Base-by-base conservation (phyloP, 2,113 vertebrate genomes). In the Alligator mississippiensis region DNA sequence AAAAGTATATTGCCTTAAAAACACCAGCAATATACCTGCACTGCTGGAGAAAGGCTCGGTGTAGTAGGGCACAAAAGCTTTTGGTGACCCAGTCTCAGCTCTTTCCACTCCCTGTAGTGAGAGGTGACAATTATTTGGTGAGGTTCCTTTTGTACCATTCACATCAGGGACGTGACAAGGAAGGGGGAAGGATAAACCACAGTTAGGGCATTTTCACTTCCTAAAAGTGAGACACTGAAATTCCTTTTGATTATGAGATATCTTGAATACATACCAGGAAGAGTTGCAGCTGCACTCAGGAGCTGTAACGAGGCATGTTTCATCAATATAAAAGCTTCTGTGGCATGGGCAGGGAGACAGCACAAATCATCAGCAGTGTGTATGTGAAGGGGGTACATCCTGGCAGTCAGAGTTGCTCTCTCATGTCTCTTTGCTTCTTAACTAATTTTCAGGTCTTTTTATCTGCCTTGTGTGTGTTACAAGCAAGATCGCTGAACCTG, bases 181-280 rank as follows among this genome's bases (percentile, higher is more conserved):
- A 14, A 1, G 16, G 38, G 17, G 18, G 58, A 68, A 10, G 0
- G 14, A 5, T 3, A 12, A 4, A 13, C 16, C 62, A 88, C 30
- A n/a, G 77, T 70, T 2, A 17, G 11, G 57, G 19, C 9, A 84
- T 96, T 96, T 96, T 97, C 96, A 92, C 89, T 97, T 97, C 94
- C 95, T 89, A 64, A 87, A 89, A 87, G 3, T 58, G n/a, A 63
- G 62, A 85, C 62, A 79, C 28, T 85, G n/a, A 90, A 95, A 96
- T 94, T 94, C 89, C 91, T 79, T 84, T 3, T 0, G 54, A 70
- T 95, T 96, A 96, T 93, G 89, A 97, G 95, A 94, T 80, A 77
- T 80, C 59, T 76, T 78, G 84, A 93, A 95, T 93, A n/a, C 8
- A 21, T 17, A 94, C 85, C 96, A 97, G 96, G 95, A 97, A 94